Evolutionary conservation across 2,113 vertebrate genomes (phyloP).

Genomic region (Hylia prasina): DNA sequence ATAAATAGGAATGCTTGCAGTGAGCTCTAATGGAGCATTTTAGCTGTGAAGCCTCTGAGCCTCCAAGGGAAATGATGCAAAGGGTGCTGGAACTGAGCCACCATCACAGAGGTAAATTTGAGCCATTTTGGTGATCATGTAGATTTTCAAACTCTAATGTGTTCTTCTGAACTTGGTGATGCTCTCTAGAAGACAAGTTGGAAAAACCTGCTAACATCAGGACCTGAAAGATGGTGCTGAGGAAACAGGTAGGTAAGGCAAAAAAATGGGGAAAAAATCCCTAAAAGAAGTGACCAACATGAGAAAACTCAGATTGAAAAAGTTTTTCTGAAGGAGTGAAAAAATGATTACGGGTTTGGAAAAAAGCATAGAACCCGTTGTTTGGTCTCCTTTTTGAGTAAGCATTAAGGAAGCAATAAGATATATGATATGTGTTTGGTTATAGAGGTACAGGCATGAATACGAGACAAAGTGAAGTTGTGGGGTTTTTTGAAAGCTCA

Average conservation of each 20-base stretch:
- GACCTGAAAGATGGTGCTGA: neutral
- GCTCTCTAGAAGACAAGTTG: neutral
- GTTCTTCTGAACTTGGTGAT: neutral
- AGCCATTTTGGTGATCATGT: fast-evolving
- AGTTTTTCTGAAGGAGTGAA: neutral
- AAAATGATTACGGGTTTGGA: neutral
- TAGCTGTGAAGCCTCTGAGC: neutral
- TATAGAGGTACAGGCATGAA: neutral
- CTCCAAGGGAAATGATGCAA: neutral
- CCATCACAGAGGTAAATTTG: neutral
- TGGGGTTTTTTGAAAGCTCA: neutral
- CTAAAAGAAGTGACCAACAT: neutral
- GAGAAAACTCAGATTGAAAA: neutral
- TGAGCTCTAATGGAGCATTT: neutral
- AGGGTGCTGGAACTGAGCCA: neutral
- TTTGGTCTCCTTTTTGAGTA: neutral
- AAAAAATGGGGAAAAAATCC: neutral
- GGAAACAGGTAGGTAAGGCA: neutral
- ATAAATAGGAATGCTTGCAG: neutral
- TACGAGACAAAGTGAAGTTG: neutral
- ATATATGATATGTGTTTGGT: neutral
- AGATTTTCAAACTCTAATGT: neutral
- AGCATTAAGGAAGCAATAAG: neutral
- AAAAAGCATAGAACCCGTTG: neutral
- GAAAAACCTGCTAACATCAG: neutral